Evolutionary conservation across 2,888 invertebrate genomes (phyloP).

Genomic region (Phalangium opilio): DNA sequence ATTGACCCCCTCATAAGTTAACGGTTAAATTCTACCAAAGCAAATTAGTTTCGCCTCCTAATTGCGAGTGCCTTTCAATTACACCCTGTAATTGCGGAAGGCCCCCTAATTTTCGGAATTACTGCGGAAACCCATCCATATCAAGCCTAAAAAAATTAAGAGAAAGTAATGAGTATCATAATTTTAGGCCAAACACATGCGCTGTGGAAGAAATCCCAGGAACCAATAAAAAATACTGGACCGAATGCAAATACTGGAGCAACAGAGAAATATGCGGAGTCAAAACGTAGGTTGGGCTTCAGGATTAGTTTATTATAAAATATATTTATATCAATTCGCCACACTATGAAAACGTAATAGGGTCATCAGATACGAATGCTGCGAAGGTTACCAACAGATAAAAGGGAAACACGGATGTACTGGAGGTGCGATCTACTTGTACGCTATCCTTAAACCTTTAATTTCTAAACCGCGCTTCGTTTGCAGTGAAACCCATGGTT

Average conservation of each 20-base stretch:
- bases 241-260: constrained; percentile 34
- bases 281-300: constrained; percentile 32
- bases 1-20: no score
- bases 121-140: no score
- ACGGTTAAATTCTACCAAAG: no score
- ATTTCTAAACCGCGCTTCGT: not conserved
- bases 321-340: no score
- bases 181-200: constrained; percentile 32
- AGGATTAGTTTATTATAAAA: no score
- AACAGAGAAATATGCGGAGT: constrained; percentile 31
- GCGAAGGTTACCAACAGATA: constrained; percentile 35
- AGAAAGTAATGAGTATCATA: no score
- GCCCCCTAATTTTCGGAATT: no score
- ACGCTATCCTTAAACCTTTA: not conserved
- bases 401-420: constrained; percentile 35
- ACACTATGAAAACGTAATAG: no score
- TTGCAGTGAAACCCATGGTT: constrained; percentile 33
- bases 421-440: constrained; percentile 29
- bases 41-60: no score
- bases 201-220: constrained; percentile 34
- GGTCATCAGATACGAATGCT: constrained; percentile 36
- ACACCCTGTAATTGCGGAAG: no score
- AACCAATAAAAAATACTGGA: constrained; percentile 30
- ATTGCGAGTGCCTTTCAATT: no score
- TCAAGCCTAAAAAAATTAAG: no score